Conservation (phyloP, 2,113 vertebrate species). For the Podocnemis expansa region DNA sequence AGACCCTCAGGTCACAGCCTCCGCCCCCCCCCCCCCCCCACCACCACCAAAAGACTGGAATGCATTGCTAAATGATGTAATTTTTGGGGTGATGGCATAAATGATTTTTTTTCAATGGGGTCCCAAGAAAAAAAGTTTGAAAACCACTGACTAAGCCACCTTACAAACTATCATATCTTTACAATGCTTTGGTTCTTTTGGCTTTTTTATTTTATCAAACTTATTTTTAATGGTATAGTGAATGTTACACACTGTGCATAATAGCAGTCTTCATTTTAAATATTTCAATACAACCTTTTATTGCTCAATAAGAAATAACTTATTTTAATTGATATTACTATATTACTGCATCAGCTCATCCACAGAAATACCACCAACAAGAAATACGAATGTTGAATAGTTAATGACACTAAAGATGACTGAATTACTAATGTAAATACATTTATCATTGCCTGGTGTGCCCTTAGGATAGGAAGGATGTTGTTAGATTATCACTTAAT, state of each 20-base stretch:
- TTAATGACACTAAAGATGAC: background rate
- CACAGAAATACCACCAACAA: background rate
- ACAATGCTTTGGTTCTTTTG: slow-evolving; percentile 13
- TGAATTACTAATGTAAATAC: background rate
- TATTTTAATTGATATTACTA: background rate
- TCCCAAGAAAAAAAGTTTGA: too few species aligned
- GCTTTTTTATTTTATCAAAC: background rate
- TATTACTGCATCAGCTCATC: background rate
- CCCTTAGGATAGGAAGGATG: background rate
- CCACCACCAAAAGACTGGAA: too few species aligned
- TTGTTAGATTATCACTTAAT: background rate
- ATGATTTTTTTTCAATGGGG: too few species aligned
- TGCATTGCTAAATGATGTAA: too few species aligned
- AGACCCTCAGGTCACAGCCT: too few species aligned
- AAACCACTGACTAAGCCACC: too few species aligned
- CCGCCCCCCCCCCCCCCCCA: too few species aligned
- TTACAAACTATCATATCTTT: background rate
- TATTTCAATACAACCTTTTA: slow-evolving; percentile 6
- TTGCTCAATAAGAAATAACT: slow-evolving; percentile 20
- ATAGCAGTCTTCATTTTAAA: slow-evolving; percentile 7
- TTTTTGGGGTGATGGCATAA: too few species aligned
- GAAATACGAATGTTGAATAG: background rate
- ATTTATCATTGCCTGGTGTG: background rate
- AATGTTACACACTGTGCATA: slow-evolving; percentile 27
- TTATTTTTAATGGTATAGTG: background rate